Conservation (phyloP, 2,888 invertebrate genomes). For the Drosophila parthenogenetica region DNA sequence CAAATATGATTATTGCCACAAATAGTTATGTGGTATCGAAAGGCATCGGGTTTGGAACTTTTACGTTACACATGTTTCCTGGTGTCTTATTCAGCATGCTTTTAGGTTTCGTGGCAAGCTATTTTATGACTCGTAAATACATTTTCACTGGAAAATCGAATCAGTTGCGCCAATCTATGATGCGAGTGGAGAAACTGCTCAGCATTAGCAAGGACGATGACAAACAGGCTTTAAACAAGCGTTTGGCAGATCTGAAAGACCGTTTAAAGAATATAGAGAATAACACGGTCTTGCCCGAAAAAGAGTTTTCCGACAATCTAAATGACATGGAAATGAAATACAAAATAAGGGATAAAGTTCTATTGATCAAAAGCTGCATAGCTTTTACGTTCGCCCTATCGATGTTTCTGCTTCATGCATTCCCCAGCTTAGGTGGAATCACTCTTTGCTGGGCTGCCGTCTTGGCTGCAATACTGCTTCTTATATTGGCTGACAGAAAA, state of each 20-base stretch:
- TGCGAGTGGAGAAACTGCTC: conserved; percentile 90
- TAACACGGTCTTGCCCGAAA: conserved; percentile 64
- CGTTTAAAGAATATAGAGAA: conserved; percentile 56
- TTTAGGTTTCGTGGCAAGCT: conserved; percentile 89
- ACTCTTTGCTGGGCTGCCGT: conserved; percentile 94
- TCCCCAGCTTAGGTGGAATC: conserved; percentile 89
- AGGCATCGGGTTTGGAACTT: conserved; percentile 91
- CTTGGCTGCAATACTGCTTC: conserved; percentile 91
- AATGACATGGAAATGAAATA: conserved; percentile 88
- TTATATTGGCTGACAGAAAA: conserved; percentile 90
- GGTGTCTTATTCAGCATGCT: conserved; percentile 87
- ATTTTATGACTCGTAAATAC: conserved; percentile 87
- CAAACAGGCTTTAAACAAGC: neutral
- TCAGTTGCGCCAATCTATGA: conserved; percentile 91
- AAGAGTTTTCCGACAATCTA: conserved; percentile 87
- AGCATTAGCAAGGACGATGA: neutral
- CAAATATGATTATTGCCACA: conserved; percentile 85
- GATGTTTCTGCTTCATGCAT: conserved; percentile 92
- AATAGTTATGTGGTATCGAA: conserved; percentile 60
- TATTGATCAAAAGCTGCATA: conserved; percentile 90
- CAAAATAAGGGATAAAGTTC: conserved; percentile 89
- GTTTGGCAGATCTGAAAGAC: neutral
- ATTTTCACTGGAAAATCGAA: conserved; percentile 82
- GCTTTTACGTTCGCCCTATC: conserved; percentile 90
- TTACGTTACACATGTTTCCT: conserved; percentile 91